Evolutionary conservation across 2,797 vertebrate genomes (phyloP).

Genomic region (Phyllotis vaccarum): DNA sequence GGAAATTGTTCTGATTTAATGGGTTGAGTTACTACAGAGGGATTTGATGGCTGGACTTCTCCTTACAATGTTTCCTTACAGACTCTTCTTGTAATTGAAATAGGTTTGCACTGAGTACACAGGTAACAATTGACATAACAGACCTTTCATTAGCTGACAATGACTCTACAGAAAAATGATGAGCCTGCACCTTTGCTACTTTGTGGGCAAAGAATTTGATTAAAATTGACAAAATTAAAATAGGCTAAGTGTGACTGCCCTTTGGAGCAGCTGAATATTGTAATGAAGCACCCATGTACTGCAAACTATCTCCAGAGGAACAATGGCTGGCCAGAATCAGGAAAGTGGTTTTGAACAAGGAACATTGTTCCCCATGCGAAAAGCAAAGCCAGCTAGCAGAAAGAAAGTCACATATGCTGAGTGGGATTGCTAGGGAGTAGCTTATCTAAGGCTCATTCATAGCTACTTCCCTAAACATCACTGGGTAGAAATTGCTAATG

Average conservation of each 20-base stretch:
- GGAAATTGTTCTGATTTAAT: constrained; percentile 60
- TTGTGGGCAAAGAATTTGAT: constrained; percentile 47
- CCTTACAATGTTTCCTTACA: not conserved
- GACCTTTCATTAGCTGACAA: constrained; percentile 41
- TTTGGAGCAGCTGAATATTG: not conserved
- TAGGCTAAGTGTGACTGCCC: not conserved
- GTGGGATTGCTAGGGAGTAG: not conserved
- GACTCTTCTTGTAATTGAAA: constrained; percentile 64
- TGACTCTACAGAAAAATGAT: constrained; percentile 17
- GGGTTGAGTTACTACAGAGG: constrained; percentile 44
- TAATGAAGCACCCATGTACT: not conserved
- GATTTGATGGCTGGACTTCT: constrained; percentile 47
- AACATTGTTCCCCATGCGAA: not conserved
- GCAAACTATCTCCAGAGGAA: not conserved
- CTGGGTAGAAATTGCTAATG: not conserved
- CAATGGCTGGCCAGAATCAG: not conserved
- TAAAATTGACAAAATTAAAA: constrained; percentile 53
- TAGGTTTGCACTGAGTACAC: constrained; percentile 54
- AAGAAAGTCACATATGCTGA: not conserved
- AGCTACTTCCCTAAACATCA: not conserved
- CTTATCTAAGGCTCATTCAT: not conserved
- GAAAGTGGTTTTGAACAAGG: not conserved
- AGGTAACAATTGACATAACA: constrained; percentile 68
- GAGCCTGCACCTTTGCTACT: constrained; percentile 34
- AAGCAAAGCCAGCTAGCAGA: not conserved